These are phyloP conservation scores for Sebastes itinus DNA, from an alignment of 2,797 vertebrate genomes.

Conservation along the genomic window DNA sequence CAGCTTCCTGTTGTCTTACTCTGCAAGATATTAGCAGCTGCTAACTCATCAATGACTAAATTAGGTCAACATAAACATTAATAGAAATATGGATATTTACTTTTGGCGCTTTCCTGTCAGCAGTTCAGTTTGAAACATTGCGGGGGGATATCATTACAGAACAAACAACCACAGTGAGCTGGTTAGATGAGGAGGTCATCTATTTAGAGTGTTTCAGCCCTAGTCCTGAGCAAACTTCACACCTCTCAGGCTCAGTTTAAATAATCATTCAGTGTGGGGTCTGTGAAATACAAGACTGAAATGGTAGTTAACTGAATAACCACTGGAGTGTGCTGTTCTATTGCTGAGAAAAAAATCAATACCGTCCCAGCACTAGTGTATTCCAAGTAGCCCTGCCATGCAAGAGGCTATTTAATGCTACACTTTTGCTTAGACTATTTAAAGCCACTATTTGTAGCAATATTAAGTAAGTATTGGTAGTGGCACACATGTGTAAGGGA, in stretches of 20 bases:
- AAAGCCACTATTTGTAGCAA: neutral
- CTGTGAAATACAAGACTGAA: neutral
- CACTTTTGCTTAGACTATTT: neutral
- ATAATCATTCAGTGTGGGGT: neutral
- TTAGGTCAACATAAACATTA: neutral
- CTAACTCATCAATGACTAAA: neutral
- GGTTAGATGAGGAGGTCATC: neutral
- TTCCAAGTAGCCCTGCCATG: neutral
- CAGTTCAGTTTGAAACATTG: neutral
- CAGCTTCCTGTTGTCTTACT: neutral
- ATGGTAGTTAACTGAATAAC: neutral
- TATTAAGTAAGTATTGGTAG: no score
- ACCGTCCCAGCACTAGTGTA: neutral
- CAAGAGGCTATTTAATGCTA: no score
- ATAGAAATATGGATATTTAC: neutral
- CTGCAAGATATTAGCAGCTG: neutral
- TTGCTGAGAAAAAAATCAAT: neutral
- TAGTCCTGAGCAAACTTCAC: neutral
- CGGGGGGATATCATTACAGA: neutral
- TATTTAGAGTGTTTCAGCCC: neutral
- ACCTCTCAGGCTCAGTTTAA: neutral
- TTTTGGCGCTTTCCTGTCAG: neutral
- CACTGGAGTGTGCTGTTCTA: slow-evolving; percentile 19
- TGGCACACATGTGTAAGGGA: neutral
- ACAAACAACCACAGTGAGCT: neutral